Base-by-base conservation (phyloP, 2,888 invertebrate species). In the Netelia fuscicornis region DNA sequence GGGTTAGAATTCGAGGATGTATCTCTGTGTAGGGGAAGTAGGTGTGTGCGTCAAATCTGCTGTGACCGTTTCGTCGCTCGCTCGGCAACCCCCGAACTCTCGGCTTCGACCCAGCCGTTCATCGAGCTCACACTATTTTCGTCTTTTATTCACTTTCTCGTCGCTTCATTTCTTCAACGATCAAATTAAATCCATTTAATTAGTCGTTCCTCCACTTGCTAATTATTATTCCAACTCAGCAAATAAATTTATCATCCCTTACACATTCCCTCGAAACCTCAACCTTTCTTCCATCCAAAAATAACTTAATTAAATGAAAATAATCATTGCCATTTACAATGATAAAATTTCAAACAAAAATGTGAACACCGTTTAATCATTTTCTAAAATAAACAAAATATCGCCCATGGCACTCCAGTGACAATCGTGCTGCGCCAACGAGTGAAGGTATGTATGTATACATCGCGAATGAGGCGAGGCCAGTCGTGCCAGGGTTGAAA, bases 401-500 rank as follows among this genome's bases (percentile, higher is more conserved):
- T 68, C 17, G 37, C 42, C 60, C 71, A 23, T 23, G 62, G 62
- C 54, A 68, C n/a, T 52, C 25, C 70, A 42, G 58, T 56, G 62
- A 58, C 52, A 17, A 20, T 23, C 20, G 52, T 67, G 17, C 23
- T 10, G 30, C 48, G 42, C 20, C 23, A 17, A 10, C 20, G 58
- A 42, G 44, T 17, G 56, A 25, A 58, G 48, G 13, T 30, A 54
- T 54, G 30, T 48, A 81, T 72, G 67, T 80, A 72, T 56, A 75
- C 42, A 23, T 65, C 80, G 68, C 20, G 62, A 11, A 42, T 11
- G 81, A 80, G 70, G 74, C 70, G 79, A 75, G 77, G 84, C 84
- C 77, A 82, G 64, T 87, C 79, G 77, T 58, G 64, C 23, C 60
- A 87, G 90, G 87, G 86, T 81, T 78, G 91, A 89, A 89, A 78